phyloP scores from a whole-genome alignment of 2,113 vertebrate species.

The Octodon degus region DNA sequence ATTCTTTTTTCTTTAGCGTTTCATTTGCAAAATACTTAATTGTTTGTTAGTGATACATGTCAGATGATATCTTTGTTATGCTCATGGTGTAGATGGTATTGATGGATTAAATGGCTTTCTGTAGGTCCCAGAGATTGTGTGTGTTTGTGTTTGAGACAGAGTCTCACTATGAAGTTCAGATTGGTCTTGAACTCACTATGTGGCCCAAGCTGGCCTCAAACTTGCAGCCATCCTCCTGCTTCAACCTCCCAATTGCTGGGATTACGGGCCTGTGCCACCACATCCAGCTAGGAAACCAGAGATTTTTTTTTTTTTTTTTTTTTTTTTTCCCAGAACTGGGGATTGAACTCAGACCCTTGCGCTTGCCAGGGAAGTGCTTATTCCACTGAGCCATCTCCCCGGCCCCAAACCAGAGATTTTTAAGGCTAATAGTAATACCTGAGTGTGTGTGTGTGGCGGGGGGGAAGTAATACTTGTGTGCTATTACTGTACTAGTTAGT shows the following conservation, averaged over 20 bases:
- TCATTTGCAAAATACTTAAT: constrained; percentile 63
- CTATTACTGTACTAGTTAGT: background rate
- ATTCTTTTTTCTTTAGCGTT: constrained; percentile 61
- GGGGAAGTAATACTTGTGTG: background rate
- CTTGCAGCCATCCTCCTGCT: background rate
- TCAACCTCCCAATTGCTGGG: background rate
- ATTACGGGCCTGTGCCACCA: background rate
- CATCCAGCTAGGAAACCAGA: background rate
- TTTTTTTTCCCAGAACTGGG: too few species aligned
- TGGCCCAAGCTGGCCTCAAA: too few species aligned
- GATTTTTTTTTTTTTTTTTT: too few species aligned
- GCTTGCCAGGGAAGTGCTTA: too few species aligned
- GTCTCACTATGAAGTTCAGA: background rate
- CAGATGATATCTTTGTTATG: constrained; percentile 44
- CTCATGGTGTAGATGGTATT: background rate
- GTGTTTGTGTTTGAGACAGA: background rate
- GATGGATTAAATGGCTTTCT: constrained; percentile 48
- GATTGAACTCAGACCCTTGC: too few species aligned
- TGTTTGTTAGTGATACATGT: constrained; percentile 39
- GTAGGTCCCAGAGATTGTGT: constrained; percentile 7
- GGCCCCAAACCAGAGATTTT: constrained; percentile 13
- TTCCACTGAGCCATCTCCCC: too few species aligned
- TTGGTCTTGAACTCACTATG: background rate
- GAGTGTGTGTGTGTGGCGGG: background rate
- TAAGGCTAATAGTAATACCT: constrained; percentile 2